A percentile compares a stretch with the other conserved stretches of the same genome.
Evolutionary conservation across 2,113 vertebrate genomes (phyloP).

Genomic region (Microcebus lehilahytsara): DNA sequence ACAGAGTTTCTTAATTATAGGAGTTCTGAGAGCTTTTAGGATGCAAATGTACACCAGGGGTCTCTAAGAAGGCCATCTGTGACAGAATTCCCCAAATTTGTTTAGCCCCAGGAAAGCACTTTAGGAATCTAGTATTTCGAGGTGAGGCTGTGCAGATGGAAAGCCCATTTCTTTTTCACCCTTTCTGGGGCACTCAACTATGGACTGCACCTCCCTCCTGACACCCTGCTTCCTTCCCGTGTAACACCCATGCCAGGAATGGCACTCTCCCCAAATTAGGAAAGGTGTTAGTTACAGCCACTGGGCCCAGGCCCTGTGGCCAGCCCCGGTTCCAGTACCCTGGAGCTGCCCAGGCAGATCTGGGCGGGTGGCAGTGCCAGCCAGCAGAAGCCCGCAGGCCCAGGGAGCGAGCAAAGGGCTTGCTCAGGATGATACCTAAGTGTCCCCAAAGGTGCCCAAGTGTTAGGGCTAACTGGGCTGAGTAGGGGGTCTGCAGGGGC

Average conservation of each 20-base stretch:
- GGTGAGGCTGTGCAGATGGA: background rate
- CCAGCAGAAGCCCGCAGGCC: background rate
- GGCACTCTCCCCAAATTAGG: constrained; percentile 30
- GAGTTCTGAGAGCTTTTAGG: background rate
- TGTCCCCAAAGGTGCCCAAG: too few species aligned
- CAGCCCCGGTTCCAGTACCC: background rate
- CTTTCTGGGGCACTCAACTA: background rate
- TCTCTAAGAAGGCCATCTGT: background rate
- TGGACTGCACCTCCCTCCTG: background rate
- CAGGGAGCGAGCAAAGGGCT: background rate
- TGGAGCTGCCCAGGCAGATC: background rate
- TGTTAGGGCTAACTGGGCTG: background rate
- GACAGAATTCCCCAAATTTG: background rate
- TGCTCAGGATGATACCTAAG: background rate
- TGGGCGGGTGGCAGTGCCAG: background rate
- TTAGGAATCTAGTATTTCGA: background rate
- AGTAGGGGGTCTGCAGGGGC: background rate
- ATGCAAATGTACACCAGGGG: background rate
- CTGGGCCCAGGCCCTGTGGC: background rate
- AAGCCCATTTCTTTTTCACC: background rate
- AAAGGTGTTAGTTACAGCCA: background rate
- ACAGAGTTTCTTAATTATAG: background rate
- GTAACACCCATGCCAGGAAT: background rate
- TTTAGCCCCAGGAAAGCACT: background rate
- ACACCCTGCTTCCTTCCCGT: background rate